A percentile compares a stretch with the other conserved stretches of the same genome.
Conservation (phyloP, 2,888 invertebrate species). For the Lamellibrachia satsuma region DNA sequence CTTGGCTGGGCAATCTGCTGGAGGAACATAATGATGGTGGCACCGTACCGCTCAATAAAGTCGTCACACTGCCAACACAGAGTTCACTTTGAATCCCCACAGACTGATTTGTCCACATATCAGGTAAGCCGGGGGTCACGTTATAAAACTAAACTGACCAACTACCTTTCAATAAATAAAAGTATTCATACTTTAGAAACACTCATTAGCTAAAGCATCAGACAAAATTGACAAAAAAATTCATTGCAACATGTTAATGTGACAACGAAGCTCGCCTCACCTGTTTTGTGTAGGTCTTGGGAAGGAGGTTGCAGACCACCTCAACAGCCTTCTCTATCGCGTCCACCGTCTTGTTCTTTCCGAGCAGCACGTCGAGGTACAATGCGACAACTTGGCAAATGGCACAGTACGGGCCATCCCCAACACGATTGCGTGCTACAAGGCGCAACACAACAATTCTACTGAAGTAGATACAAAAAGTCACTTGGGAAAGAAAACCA, state of each 20-base stretch:
- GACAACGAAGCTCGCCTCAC: slow-evolving; percentile 35
- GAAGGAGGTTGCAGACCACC: slow-evolving; percentile 78
- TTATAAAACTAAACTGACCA: background rate
- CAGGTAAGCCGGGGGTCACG: too few relatives aligned
- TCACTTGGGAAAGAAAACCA: background rate
- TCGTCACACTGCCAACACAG: slow-evolving; percentile 38
- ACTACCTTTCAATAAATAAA: background rate
- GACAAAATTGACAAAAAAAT: background rate
- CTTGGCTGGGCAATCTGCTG: slow-evolving; percentile 31
- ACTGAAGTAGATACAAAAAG: background rate
- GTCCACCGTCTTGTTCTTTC: slow-evolving; percentile 74
- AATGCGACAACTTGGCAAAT: slow-evolving; percentile 80
- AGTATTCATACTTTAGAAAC: background rate
- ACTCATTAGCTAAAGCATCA: background rate
- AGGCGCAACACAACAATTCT: background rate
- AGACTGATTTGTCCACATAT: background rate
- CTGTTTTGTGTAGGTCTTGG: slow-evolving; percentile 61
- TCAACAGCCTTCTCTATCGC: slow-evolving; percentile 76
- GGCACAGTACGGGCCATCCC: slow-evolving; percentile 70
- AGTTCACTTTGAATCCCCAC: background rate
- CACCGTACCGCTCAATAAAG: slow-evolving; percentile 35
- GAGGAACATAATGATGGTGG: slow-evolving; percentile 32
- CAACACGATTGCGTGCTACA: background rate
- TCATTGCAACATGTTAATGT: background rate
- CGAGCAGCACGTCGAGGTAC: slow-evolving; percentile 75